These are phyloP conservation scores for Notiomystis cincta DNA, from an alignment of 2,113 vertebrate genomes.

Conservation along the genomic window DNA sequence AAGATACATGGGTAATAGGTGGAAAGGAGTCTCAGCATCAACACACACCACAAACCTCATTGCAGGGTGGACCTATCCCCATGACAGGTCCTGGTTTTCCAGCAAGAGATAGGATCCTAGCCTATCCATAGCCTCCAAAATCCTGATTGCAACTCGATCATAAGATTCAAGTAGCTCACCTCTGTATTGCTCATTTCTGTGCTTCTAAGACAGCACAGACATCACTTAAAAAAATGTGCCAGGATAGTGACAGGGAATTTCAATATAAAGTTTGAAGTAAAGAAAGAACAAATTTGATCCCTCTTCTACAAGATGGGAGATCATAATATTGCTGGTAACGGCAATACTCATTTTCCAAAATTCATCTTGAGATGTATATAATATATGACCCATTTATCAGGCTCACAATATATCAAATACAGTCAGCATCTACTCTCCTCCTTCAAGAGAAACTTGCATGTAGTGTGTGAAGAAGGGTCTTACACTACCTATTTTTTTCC, in stretches of 20 bases:
- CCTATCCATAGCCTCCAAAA: neutral
- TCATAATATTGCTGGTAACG: neutral
- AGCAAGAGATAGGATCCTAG: neutral
- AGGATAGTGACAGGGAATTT: neutral
- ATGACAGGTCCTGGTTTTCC: neutral
- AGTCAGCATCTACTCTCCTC: neutral
- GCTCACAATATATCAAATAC: neutral
- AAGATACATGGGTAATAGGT: neutral
- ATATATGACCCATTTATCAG: neutral
- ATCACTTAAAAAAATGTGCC: neutral
- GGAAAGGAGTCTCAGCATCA: neutral
- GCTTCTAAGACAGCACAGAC: neutral
- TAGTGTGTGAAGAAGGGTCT: neutral
- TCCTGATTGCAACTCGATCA: rapidly evolving
- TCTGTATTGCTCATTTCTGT: neutral
- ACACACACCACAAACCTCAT: neutral
- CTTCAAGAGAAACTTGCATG: neutral
- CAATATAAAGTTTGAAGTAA: neutral
- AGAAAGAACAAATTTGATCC: neutral
- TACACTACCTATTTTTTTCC: neutral
- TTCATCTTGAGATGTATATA: neutral
- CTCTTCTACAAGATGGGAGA: neutral
- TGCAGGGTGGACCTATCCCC: neutral
- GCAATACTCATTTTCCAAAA: neutral
- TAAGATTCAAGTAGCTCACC: neutral